phyloP scores from a whole-genome alignment of 1,140 invertebrate genomes.

The Gryllus bimaculatus region DNA sequence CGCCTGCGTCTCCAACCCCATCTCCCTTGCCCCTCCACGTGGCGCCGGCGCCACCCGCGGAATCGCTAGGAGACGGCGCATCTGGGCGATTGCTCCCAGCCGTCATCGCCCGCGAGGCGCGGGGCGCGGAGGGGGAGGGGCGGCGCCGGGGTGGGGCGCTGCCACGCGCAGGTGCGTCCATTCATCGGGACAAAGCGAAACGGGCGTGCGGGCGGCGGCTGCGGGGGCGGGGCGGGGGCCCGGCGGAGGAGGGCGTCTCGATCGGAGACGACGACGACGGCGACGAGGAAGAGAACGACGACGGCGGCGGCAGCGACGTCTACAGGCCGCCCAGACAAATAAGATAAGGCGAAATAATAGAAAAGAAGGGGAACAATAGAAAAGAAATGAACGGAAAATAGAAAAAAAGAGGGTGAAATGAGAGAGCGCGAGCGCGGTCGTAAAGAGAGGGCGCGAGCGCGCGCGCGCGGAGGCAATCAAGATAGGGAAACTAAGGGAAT shows the following conservation, averaged over 20 bases:
- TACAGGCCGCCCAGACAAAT: background rate
- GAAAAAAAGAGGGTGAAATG: background rate
- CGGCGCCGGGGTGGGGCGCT: background rate
- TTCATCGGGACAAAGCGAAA: background rate
- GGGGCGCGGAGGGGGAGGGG: too few species aligned
- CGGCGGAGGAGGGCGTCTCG: background rate
- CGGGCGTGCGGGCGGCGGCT: too few species aligned
- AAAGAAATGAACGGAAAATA: slow-evolving; percentile 1
- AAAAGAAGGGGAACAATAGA: background rate
- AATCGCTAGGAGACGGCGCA: too few species aligned
- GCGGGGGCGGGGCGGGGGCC: too few species aligned
- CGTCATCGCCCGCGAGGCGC: background rate
- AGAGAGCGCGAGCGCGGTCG: background rate
- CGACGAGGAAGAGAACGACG: too few species aligned
- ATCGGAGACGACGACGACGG: background rate
- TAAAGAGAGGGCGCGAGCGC: background rate
- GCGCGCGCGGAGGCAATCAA: background rate
- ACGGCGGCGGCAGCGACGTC: too few species aligned
- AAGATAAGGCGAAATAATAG: slow-evolving; percentile 1
- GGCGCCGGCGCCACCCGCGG: too few species aligned
- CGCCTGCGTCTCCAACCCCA: too few species aligned
- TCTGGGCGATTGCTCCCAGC: background rate
- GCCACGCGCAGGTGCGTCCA: background rate
- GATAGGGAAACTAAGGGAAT: background rate
- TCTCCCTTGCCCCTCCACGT: too few species aligned